These are phyloP conservation scores for Theretra japonica DNA, from an alignment of 2,888 invertebrate genomes.

Conservation along the genomic window DNA sequence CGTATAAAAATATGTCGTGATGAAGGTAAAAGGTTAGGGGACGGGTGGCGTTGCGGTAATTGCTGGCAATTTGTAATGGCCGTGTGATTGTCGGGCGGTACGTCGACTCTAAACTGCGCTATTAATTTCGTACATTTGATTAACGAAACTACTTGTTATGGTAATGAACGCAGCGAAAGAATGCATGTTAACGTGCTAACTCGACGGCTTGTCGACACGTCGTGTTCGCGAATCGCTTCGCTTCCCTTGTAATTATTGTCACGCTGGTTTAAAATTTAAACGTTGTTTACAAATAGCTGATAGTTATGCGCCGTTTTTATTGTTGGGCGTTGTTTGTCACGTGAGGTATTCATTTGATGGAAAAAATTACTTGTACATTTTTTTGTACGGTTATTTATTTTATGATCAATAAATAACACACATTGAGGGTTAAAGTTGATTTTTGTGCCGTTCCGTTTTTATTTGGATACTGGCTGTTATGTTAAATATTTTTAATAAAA, in stretches of 20 bases:
- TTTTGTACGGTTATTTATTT: not conserved
- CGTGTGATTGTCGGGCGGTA: slow-evolving; percentile 81
- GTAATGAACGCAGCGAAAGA: slow-evolving; percentile 81
- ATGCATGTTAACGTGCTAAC: slow-evolving; percentile 81
- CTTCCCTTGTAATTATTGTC: slow-evolving; percentile 68
- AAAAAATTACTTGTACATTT: not conserved
- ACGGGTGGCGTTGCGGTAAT: slow-evolving; percentile 76
- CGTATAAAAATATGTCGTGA: slow-evolving; percentile 59
- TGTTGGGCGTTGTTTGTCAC: slow-evolving; percentile 34
- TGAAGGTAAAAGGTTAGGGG: slow-evolving; percentile 61
- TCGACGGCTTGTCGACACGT: slow-evolving; percentile 80
- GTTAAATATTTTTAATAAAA: too few relatives aligned
- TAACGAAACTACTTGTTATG: slow-evolving; percentile 85
- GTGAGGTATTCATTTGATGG: slow-evolving; percentile 29
- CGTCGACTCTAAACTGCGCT: slow-evolving; percentile 81
- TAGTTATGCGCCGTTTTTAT: slow-evolving; percentile 21
- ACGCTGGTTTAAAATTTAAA: slow-evolving; percentile 60
- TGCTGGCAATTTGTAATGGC: slow-evolving; percentile 82
- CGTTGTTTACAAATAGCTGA: slow-evolving; percentile 51
- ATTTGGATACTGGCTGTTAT: too few relatives aligned
- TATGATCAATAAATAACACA: not conserved
- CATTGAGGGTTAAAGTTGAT: too few relatives aligned
- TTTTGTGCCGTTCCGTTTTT: too few relatives aligned
- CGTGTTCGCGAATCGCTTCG: slow-evolving; percentile 74
- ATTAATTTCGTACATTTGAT: slow-evolving; percentile 85